These are phyloP conservation scores for Drosophila meridionalis DNA, from an alignment of 2,888 invertebrate species.

Conservation along the genomic window DNA sequence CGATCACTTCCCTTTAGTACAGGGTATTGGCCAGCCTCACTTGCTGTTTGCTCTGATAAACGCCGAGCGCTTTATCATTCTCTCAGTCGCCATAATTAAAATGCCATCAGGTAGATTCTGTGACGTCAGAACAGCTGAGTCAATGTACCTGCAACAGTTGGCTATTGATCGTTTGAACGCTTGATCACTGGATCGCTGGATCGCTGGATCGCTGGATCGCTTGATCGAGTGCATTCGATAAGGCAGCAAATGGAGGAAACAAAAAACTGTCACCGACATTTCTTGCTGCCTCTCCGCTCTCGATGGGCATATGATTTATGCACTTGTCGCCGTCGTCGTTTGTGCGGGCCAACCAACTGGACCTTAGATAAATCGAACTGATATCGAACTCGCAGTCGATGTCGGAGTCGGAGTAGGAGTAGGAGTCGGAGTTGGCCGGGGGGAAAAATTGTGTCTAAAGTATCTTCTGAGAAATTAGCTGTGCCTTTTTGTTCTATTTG, in stretches of 20 bases:
- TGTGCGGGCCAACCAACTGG: constrained; percentile 32
- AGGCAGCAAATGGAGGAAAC: constrained; percentile 10
- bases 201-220: constrained; percentile 47
- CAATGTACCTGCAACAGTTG: constrained; percentile 44
- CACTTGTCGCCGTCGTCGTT: constrained; percentile 16
- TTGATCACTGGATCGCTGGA: constrained; percentile 36
- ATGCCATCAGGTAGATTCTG: constrained; percentile 74
- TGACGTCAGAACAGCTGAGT: constrained; percentile 56
- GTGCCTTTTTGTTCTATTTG: neutral
- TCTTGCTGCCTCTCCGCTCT: constrained; percentile 7
- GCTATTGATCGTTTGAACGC: constrained; percentile 50
- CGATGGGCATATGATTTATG: constrained; percentile 56
- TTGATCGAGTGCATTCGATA: constrained; percentile 50
- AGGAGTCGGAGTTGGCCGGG: neutral
- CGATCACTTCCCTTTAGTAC: neutral
- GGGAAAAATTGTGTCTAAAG: neutral
- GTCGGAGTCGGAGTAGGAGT: neutral
- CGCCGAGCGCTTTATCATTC: constrained; percentile 39
- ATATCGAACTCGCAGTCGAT: constrained; percentile 11
- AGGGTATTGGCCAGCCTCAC: constrained; percentile 1
- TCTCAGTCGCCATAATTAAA: constrained; percentile 78
- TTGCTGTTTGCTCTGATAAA: constrained; percentile 61
- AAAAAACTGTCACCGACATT: constrained; percentile 49
- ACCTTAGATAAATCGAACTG: constrained; percentile 29
- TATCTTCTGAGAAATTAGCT: constrained; percentile 11